Evolutionary conservation across 2,113 vertebrate species (phyloP), one percentile per base, ranked within the genome.

Genomic region (Sebastes schlegelii): DNA sequence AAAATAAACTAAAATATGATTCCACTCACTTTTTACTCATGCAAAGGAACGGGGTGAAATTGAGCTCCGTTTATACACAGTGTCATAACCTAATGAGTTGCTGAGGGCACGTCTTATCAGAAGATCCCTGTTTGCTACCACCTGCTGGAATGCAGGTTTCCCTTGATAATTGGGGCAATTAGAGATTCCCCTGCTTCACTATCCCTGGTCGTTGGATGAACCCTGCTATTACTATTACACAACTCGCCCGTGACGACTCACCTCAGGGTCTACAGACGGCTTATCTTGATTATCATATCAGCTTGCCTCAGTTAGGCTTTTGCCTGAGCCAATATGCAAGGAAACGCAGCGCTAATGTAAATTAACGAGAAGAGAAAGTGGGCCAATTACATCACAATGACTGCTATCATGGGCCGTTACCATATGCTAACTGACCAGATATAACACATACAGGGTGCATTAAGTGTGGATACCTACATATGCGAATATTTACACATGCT

Each of bases 241-340:
- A 90, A 87, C 61, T 65, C 64, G 16, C 57, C 61, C 58, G 86
- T 70, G 84, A 88, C 85, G 71, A 77, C 74, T 86, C 84, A 90
- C 89, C 89, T 81, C 86, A 74, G 93, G 92, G 87, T 89, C 91
- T 85, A 14, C 58, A 60, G 55, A 8, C 45, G 17, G 79, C 83
- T 93, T 80, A 90, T 93, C 90, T 88, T 91, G 90, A 92, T 92
- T 84, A 85, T 94, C 88, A 89, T 93, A 94, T 95, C 91, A 88
- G 84, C 79, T 92, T 73, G 78, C 84, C 71, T 86, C 78, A 79
- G 75, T 93, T 89, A 88, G 72, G 55, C 67, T 72, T 82, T 63
- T 77, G 74, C 68, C 73, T 81, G 82, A 82, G 90, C 83, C 34
- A 61, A 79, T 80, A 14, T 63, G 65, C 66, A 54, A 89, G 52